Conservation (phyloP, 2,888 invertebrate species). For the Eustalomyia histrio region DNA sequence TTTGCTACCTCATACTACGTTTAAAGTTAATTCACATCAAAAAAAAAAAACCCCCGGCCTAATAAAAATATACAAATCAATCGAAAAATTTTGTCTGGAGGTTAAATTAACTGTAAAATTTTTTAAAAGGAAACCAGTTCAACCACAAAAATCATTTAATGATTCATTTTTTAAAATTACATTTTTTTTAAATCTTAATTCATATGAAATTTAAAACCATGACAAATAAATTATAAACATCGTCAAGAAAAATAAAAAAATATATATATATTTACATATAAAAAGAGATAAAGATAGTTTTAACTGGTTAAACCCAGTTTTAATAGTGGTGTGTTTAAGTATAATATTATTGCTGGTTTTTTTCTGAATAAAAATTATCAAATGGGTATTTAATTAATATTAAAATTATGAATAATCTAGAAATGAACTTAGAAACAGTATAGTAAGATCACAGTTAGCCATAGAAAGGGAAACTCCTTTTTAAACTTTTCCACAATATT, state of each 20-base stretch:
- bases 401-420: conserved; percentile 2
- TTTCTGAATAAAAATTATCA: conserved; percentile 10
- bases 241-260: neutral
- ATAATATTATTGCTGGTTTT: neutral
- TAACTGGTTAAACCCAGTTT: conserved; percentile 11
- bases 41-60: too few relatives aligned
- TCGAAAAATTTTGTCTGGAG: neutral
- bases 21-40: too few relatives aligned
- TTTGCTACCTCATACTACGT: too few relatives aligned
- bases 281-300: conserved; percentile 2
- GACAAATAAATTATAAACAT: neutral
- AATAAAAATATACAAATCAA: neutral
- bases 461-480: neutral
- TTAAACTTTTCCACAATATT: too few relatives aligned
- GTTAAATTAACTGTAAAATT: conserved; percentile 15
- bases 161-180: conserved; percentile 31
- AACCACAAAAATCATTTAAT: conserved; percentile 13
- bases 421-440: conserved; percentile 13
- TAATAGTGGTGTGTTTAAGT: neutral
- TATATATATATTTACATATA: neutral
- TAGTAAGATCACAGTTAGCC: neutral
- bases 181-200: neutral
- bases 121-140: conserved; percentile 31
- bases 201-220: conserved; percentile 17
- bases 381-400: conserved; percentile 14